Percentiles rank a stretch among this genome's conserved stretches.
Conservation (phyloP, 2,797 vertebrate genomes). For the Poecilia wingei region DNA sequence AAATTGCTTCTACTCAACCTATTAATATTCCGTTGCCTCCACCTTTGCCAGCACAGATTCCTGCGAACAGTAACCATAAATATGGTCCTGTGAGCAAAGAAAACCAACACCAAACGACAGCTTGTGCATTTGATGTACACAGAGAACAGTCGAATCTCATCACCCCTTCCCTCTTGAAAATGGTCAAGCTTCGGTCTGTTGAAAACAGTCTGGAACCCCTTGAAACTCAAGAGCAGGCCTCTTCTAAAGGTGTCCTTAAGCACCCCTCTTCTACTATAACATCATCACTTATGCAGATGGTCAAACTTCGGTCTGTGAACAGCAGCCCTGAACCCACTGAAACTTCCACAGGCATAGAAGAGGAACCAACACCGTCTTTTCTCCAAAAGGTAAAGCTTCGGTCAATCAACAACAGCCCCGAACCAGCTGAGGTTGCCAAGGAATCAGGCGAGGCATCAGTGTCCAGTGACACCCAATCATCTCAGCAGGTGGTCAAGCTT, state of each 20-base stretch:
- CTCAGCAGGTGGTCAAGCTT: not conserved
- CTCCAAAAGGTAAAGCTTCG: conserved; percentile 72
- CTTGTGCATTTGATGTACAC: conserved; percentile 65
- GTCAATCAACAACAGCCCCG: conserved; percentile 7
- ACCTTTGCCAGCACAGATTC: conserved; percentile 43
- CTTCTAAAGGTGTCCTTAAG: conserved; percentile 74
- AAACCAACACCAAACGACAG: conserved; percentile 65
- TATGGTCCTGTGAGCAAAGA: conserved; percentile 40
- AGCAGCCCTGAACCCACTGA: conserved; percentile 65
- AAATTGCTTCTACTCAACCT: conserved; percentile 29
- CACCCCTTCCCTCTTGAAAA: conserved; percentile 87
- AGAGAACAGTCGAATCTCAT: conserved; percentile 80
- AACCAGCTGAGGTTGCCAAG: conserved; percentile 6
- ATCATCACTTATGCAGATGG: conserved; percentile 87
- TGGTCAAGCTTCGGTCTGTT: conserved; percentile 86
- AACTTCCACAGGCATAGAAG: not conserved
- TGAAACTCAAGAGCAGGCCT: conserved; percentile 62
- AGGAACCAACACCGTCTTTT: not conserved
- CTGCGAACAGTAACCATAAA: conserved; percentile 35
- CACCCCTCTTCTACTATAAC: conserved; percentile 81
- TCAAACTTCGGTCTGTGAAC: conserved; percentile 84
- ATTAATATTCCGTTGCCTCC: conserved; percentile 45
- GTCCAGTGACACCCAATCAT: not conserved
- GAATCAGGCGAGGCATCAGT: not conserved
- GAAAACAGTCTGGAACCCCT: conserved; percentile 69